Conservation (phyloP, 1,140 invertebrate genomes). For the Drosophila burlai region DNA sequence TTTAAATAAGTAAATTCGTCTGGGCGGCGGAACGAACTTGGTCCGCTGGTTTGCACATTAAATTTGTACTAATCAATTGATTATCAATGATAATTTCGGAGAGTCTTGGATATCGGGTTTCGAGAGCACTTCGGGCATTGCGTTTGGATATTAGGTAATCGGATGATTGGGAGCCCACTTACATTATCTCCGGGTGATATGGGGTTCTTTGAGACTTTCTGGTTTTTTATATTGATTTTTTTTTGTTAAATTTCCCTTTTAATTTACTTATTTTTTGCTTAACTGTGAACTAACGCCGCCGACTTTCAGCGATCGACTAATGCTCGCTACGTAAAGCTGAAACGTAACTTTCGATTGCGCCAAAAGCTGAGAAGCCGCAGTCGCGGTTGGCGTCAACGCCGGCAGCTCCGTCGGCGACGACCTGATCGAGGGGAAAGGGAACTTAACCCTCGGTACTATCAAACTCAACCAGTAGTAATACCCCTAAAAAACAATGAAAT, state of each 20-base stretch:
- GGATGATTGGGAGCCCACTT: background rate
- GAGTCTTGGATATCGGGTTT: background rate
- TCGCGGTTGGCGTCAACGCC: background rate
- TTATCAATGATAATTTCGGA: slow-evolving; percentile 22
- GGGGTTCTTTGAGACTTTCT: background rate
- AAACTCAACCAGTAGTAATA: background rate
- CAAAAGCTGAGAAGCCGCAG: slow-evolving; percentile 52
- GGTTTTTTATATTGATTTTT: background rate
- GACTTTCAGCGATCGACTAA: slow-evolving; percentile 73
- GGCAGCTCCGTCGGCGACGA: slow-evolving; percentile 18
- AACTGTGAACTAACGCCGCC: slow-evolving; percentile 74
- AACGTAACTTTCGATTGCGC: slow-evolving; percentile 82
- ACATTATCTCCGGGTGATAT: background rate
- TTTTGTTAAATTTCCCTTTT: background rate
- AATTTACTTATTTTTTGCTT: slow-evolving; percentile 1
- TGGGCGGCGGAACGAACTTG: background rate
- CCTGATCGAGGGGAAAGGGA: slow-evolving; percentile 18
- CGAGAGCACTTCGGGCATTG: background rate
- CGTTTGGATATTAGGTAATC: background rate
- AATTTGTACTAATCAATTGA: slow-evolving; percentile 40
- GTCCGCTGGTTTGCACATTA: slow-evolving; percentile 2
- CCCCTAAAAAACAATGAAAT: background rate
- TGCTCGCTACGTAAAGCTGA: slow-evolving; percentile 74
- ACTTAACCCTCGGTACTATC: slow-evolving; percentile 20
- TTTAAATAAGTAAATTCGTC: slow-evolving; percentile 6